These are phyloP conservation scores for Zapornia atra DNA, from an alignment of 2,113 vertebrate genomes.

Conservation along the genomic window DNA sequence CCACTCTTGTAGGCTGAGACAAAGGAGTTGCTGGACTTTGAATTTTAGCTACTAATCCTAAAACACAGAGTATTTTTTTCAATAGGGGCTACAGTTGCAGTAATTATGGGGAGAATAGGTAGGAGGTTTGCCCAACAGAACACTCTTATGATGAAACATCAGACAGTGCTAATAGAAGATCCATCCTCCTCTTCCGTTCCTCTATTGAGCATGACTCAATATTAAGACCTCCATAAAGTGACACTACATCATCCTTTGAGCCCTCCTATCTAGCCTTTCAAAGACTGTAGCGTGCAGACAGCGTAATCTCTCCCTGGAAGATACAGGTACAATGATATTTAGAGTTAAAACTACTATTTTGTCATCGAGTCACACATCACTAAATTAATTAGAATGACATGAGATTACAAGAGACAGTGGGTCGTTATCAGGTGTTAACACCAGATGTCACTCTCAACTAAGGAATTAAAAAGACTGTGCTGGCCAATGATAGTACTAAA, in stretches of 20 bases:
- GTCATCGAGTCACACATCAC: rapidly evolving
- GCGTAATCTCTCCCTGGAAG: neutral
- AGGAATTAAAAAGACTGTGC: neutral
- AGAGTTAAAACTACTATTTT: neutral
- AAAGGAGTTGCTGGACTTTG: neutral
- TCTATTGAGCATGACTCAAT: neutral
- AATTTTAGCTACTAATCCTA: neutral
- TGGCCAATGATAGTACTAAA: neutral
- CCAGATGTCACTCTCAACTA: constrained; percentile 32
- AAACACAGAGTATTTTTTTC: neutral
- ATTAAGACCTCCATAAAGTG: neutral
- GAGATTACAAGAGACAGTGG: neutral
- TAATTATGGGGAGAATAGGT: neutral
- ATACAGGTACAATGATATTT: neutral
- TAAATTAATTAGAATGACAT: neutral
- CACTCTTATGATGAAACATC: neutral
- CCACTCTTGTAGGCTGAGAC: neutral
- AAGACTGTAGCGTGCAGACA: neutral
- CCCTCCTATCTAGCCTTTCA: neutral
- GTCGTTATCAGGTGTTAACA: neutral
- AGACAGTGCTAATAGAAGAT: neutral
- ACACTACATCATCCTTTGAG: neutral
- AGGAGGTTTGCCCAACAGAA: neutral
- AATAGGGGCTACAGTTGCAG: neutral
- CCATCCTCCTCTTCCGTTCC: neutral